Base-by-base conservation (phyloP, 2,797 vertebrate genomes). In the Thaleichthys pacificus region DNA sequence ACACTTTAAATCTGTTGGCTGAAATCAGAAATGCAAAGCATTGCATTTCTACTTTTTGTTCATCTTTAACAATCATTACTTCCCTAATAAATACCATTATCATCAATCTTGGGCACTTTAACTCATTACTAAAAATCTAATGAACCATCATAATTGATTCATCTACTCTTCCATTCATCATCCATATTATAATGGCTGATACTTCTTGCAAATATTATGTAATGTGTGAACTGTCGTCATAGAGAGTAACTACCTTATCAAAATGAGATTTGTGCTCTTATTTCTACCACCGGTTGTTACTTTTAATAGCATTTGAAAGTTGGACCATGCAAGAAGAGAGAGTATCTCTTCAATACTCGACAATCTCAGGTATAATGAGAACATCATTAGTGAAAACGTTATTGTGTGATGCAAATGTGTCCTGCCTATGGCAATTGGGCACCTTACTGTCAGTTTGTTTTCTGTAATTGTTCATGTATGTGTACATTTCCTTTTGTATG, bases 231-330 rank as follows among this genome's bases (percentile, higher is more conserved):
- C 19, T 56, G 17, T 51, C 21, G 21, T 61, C 7, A 61, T 22
- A 26, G 22, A 22, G 22, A 61, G 58, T 22, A 61, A 26, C n/a
- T 42, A 17, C 68, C 32, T 61, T 19, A 58, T 38, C 6, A n/a
- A 64, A 30, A 63, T 32, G 14, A 30, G 26, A 17, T 63, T 63
- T 63, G 15, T 32, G 17, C 2, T 64, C 61, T n/a, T 65, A 60
- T 49, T 38, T n/a, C 19, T 38, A 28, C 26, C 15, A 21, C 32
- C 22, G 12, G 63, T 76, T 71, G 28, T 72, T 77, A 14, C 69
- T 28, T 78, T 77, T 77, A 60, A 75, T 77, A 91, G 88, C 79
- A 61, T 87, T 76, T 86, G 71, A 89, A 69, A 88, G 80, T 67
- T 77, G 83, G 87, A 84, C 71, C 42, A 69, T 75, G 42, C 49